Evolutionary conservation across 2,113 vertebrate species (phyloP).

Genomic region (Irena cyanogastra): DNA sequence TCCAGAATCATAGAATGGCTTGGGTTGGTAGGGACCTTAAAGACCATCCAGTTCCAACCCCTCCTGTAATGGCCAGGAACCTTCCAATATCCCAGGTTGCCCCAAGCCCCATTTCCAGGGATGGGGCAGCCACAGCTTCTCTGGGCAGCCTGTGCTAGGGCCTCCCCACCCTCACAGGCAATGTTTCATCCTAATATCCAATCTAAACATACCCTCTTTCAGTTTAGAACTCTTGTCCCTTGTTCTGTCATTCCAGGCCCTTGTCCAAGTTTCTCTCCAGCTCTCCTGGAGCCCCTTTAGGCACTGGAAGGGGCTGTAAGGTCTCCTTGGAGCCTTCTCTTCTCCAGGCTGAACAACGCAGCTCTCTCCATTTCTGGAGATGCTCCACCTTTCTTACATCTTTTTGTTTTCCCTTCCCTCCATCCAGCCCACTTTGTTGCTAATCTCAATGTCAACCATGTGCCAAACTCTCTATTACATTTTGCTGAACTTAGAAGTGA

Average conservation of each 20-base stretch:
- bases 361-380: not conserved
- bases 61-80: not conserved
- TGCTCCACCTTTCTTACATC: not conserved
- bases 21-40: not conserved
- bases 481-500: conserved; percentile 55
- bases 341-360: not conserved
- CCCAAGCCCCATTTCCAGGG: not conserved
- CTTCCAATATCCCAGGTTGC: not conserved
- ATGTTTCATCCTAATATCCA: not conserved
- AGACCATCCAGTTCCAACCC: not conserved
- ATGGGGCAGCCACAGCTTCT: not conserved
- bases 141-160: not conserved
- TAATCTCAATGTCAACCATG: not conserved
- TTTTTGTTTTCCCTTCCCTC: not conserved
- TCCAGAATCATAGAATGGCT: not conserved
- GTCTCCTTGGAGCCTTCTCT: not conserved
- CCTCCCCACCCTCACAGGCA: not conserved
- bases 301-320: not conserved
- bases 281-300: not conserved
- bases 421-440: not conserved
- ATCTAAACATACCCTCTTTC: not conserved
- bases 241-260: not conserved
- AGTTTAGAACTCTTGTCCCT: not conserved
- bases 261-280: not conserved
- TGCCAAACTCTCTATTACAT: not conserved